Conservation (phyloP, 1,140 invertebrate species). For the Musca domestica region DNA sequence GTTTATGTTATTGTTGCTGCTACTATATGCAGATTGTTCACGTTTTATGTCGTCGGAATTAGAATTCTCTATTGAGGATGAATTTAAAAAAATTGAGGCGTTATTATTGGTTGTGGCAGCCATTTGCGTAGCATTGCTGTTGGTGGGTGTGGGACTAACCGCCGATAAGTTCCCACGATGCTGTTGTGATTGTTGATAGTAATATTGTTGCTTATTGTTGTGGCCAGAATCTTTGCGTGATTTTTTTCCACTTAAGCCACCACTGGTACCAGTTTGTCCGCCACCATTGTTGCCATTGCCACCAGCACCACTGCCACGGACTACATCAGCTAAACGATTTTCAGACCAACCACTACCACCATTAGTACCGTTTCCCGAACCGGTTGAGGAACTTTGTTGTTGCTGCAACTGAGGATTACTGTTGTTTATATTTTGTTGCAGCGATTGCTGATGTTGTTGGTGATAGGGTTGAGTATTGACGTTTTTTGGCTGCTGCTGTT, state of each 20-base stretch:
- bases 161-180: background rate
- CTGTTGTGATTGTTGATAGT: conserved; percentile 33
- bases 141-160: conserved; percentile 11
- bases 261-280: conserved; percentile 15
- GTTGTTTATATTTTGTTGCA: conserved; percentile 30
- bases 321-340: conserved; percentile 75
- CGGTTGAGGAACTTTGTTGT: conserved; percentile 34
- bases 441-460: conserved; percentile 30
- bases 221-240: conserved; percentile 55
- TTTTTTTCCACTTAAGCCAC: conserved; percentile 38
- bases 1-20: conserved; percentile 36
- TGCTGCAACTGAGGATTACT: conserved; percentile 15
- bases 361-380: conserved; percentile 25
- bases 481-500: conserved; percentile 18
- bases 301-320: conserved; percentile 58
- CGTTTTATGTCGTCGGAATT: conserved; percentile 3
- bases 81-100: conserved; percentile 12
- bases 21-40: conserved; percentile 21
- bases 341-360: conserved; percentile 37
- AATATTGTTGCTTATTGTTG: conserved; percentile 37
- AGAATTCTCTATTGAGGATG: conserved; percentile 19
- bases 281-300: background rate
- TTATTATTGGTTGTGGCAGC: conserved; percentile 21
- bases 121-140: conserved; percentile 4
- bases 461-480: conserved; percentile 23